These are phyloP conservation scores for Myripristis murdjan DNA, from an alignment of 2,797 vertebrate genomes.

Conservation along the genomic window DNA sequence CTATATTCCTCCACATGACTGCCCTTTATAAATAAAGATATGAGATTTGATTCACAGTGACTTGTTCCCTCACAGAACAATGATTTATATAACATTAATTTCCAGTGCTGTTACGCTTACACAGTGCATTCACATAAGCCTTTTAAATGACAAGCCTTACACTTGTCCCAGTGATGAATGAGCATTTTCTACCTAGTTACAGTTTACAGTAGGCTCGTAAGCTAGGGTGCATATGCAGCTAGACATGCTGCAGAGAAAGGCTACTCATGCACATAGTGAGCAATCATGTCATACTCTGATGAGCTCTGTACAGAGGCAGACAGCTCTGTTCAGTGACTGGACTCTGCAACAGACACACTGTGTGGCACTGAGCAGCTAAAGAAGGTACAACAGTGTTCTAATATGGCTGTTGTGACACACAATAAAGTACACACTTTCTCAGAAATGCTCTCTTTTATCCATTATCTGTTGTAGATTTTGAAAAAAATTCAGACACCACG, in stretches of 20 bases:
- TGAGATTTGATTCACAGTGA: constrained; percentile 5
- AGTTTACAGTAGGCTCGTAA: constrained; percentile 72
- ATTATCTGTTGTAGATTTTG: neutral
- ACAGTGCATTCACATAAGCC: neutral
- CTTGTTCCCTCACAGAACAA: constrained; percentile 18
- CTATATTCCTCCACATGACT: constrained; percentile 48
- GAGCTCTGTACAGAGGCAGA: constrained; percentile 65
- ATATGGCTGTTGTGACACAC: constrained; percentile 13
- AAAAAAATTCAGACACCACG: constrained; percentile 13
- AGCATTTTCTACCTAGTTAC: constrained; percentile 72
- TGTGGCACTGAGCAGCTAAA: constrained; percentile 29
- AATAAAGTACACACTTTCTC: neutral
- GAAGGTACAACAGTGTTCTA: too few relatives aligned
- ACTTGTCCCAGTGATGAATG: constrained; percentile 7
- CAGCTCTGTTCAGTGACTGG: constrained; percentile 48
- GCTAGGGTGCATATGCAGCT: constrained; percentile 65
- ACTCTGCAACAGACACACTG: constrained; percentile 31
- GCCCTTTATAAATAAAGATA: constrained; percentile 18
- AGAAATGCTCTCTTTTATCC: neutral
- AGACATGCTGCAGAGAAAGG: constrained; percentile 65
- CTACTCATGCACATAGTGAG: constrained; percentile 72
- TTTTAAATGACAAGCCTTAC: constrained; percentile 14
- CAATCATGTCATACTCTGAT: constrained; percentile 77
- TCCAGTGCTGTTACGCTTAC: constrained; percentile 1
- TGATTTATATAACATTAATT: constrained; percentile 16